A percentile compares a stretch with the other conserved stretches of the same genome.
Conservation (phyloP, 2,113 vertebrate genomes). For the Gnathonemus echidnorhynchus region DNA sequence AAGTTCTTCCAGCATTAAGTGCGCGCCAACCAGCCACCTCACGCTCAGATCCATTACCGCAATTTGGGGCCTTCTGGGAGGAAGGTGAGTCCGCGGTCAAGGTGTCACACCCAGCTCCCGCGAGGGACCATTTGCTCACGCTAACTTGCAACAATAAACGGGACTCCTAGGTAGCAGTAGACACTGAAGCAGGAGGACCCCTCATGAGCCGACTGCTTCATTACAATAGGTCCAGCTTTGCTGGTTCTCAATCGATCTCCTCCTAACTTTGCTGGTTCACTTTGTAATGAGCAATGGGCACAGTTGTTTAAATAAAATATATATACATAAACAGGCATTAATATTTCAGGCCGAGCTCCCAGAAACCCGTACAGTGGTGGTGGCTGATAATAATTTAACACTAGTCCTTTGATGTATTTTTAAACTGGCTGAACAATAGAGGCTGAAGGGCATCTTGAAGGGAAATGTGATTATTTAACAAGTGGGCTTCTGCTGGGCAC, state of each 20-base stretch:
- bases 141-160: neutral
- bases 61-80: neutral
- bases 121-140: neutral
- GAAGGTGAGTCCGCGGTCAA: neutral
- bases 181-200: neutral
- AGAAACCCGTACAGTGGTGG: neutral
- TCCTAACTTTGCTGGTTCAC: neutral
- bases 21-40: neutral
- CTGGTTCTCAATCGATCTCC: neutral
- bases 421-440: slow-evolving; percentile 6
- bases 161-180: neutral
- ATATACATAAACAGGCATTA: neutral
- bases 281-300: neutral
- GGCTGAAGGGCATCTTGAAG: neutral
- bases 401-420: slow-evolving; percentile 9
- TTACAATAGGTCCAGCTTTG: neutral
- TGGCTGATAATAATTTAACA: neutral
- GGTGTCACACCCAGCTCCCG: neutral
- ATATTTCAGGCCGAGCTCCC: neutral
- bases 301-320: neutral
- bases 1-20: neutral
- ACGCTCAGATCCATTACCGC: neutral
- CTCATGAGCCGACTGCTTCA: neutral
- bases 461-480: slow-evolving; percentile 3
- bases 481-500: neutral